A percentile compares a stretch with the other conserved stretches of the same genome.
phyloP scores from a whole-genome alignment of 2,888 invertebrate species.

The Watsonalla binaria region DNA sequence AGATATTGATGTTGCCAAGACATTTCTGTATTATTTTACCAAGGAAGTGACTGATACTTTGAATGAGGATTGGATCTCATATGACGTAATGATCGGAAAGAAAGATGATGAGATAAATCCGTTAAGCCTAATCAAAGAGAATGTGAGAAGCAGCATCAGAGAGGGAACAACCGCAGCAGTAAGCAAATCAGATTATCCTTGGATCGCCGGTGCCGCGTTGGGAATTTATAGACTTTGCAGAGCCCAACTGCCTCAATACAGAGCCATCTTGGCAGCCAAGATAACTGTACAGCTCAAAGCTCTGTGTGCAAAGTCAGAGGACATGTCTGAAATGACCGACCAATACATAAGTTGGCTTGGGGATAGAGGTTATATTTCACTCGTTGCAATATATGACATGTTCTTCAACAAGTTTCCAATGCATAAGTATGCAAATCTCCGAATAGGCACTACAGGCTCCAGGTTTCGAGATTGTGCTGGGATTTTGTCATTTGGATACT shows the following conservation, averaged over 20 bases:
- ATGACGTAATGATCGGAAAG: too few relatives aligned
- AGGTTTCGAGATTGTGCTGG: slow-evolving; percentile 1
- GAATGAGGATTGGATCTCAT: too few relatives aligned
- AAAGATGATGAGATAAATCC: too few relatives aligned
- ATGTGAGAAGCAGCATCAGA: too few relatives aligned
- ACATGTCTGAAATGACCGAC: background rate
- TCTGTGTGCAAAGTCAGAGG: background rate
- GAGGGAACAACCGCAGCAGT: too few relatives aligned
- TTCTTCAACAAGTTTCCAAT: slow-evolving; percentile 1
- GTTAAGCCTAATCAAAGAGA: too few relatives aligned
- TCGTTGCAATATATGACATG: slow-evolving; percentile 2
- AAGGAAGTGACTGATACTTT: too few relatives aligned
- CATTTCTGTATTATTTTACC: too few relatives aligned
- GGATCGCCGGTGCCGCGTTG: background rate
- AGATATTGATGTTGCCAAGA: too few relatives aligned
- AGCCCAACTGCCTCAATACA: background rate
- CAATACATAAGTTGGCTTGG: background rate
- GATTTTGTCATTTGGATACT: background rate
- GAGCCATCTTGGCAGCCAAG: background rate
- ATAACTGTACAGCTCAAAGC: background rate
- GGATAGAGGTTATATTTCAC: background rate
- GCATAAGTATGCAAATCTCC: background rate
- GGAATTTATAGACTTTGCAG: background rate
- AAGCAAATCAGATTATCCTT: background rate
- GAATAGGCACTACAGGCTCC: background rate